These are phyloP conservation scores for Gallinago jamesoni DNA, from an alignment of 2,113 vertebrate genomes.

Conservation along the genomic window DNA sequence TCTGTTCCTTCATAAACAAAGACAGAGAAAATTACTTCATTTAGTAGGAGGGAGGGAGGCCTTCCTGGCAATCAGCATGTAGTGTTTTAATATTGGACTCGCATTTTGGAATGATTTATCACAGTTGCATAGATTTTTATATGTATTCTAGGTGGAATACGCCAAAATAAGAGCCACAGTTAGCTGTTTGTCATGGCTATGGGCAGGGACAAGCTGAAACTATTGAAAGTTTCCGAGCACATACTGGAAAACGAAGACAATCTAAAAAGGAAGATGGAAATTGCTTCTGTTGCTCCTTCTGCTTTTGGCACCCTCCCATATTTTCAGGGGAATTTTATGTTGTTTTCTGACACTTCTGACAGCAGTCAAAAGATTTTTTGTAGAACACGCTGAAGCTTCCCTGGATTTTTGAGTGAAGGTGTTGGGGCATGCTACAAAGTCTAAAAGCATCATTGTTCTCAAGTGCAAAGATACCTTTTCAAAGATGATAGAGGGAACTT, in stretches of 20 bases:
- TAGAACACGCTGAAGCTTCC: background rate
- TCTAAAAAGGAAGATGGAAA: background rate
- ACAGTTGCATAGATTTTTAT: background rate
- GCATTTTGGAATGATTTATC: background rate
- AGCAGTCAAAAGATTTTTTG: slow-evolving; percentile 13
- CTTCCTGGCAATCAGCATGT: background rate
- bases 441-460: background rate
- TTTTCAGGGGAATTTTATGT: background rate
- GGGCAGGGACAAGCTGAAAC: background rate
- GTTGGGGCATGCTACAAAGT: background rate
- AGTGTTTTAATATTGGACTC: background rate
- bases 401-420: background rate
- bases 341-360: slow-evolving; percentile 23
- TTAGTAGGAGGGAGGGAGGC: background rate
- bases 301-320: background rate
- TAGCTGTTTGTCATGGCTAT: background rate
- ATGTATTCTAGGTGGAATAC: background rate
- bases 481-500: background rate
- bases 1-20: background rate
- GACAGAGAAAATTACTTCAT: background rate
- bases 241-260: background rate
- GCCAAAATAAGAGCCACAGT: background rate
- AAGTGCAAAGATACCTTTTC: background rate
- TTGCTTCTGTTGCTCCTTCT: background rate
- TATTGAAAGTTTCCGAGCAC: background rate